A percentile compares a stretch with the other conserved stretches of the same genome.
phyloP scores from a whole-genome alignment of 1,140 invertebrate species.

The Apolygus lucorum region DNA sequence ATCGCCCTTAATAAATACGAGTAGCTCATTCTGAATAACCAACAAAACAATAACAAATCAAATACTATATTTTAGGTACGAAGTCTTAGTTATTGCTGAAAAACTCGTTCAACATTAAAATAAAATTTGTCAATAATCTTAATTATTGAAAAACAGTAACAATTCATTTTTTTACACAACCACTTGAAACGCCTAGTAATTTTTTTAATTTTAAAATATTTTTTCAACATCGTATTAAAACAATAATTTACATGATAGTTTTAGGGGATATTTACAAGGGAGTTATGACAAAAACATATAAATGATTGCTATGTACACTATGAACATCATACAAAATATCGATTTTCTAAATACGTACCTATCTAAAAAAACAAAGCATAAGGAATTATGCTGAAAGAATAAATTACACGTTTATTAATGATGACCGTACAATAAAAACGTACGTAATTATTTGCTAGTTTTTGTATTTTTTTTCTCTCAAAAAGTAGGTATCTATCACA shows the following conservation, averaged over 20 bases:
- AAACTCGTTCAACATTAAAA: conserved; percentile 4
- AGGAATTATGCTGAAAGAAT: not conserved
- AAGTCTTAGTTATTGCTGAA: conserved; percentile 2
- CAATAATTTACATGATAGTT: conserved; percentile 6
- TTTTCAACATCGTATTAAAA: conserved; percentile 10
- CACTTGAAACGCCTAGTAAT: not conserved
- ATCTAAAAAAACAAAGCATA: conserved; percentile 14
- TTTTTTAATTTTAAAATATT: not conserved
- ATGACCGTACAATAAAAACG: not conserved
- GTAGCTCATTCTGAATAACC: not conserved
- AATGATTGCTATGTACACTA: conserved; percentile 26
- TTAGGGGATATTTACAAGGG: not conserved
- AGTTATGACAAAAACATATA: conserved; percentile 23
- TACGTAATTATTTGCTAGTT: not conserved
- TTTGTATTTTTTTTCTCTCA: not conserved
- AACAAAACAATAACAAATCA: not conserved
- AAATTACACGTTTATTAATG: not conserved
- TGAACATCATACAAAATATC: conserved; percentile 25
- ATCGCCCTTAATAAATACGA: not conserved
- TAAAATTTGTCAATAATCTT: not conserved
- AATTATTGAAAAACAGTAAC: not conserved
- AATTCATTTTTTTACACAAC: conserved; percentile 1
- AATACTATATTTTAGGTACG: too few species aligned
- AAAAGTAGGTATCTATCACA: not conserved
- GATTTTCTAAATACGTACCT: conserved; percentile 14